Base-by-base conservation (phyloP, 2,113 vertebrate genomes). In the Nothocercus nigrocapillus region DNA sequence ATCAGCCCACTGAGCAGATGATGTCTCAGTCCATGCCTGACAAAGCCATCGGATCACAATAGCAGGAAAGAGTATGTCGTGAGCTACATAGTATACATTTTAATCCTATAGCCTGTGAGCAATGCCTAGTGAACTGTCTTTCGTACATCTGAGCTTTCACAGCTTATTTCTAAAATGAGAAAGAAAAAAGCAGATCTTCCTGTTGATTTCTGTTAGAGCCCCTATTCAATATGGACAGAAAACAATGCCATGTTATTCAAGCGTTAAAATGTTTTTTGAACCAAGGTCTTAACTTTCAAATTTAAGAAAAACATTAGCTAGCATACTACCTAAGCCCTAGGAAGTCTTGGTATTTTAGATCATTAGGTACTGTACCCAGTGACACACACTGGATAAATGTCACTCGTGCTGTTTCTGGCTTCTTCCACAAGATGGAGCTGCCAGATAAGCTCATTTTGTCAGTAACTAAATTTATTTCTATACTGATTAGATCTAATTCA, bases 401-500 rank as follows among this genome's bases (percentile, higher is more conserved):
- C 17, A 40, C 11, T 62, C 51, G 51, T 70, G 93, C 62, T 5
- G 1, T 96, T 97, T 91, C 88, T 58, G 45, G 47, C 47, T 94
- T 81, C 85, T 94, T 96, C 98, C 98, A 98, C 98, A 94, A 97
- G 98, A 97, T 98, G 98, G 98, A 67, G 56, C 82, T 74, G 40
- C 45, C 69, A 85, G 38, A 78, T 77, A 44, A 8, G 4, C 34
- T 44, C 20, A 0, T 14, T n/a, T 30, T 32, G 63, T 61, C 25
- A 58, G 17, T 18, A 49, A 70, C 38, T 22, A 27, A n/a, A 82
- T 89, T 85, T 91, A 54, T 90, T 96, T 88, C 53, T 88, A 5
- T 24, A 63, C 51, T 28, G 32, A 74, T 88, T 83, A 90, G 83
- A 89, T 70, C 3, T 1, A 18, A 91, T 83, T 89, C 38, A 15